Evolutionary conservation across 2,888 invertebrate species (phyloP).

Genomic region (Mechanitis messenoides): DNA sequence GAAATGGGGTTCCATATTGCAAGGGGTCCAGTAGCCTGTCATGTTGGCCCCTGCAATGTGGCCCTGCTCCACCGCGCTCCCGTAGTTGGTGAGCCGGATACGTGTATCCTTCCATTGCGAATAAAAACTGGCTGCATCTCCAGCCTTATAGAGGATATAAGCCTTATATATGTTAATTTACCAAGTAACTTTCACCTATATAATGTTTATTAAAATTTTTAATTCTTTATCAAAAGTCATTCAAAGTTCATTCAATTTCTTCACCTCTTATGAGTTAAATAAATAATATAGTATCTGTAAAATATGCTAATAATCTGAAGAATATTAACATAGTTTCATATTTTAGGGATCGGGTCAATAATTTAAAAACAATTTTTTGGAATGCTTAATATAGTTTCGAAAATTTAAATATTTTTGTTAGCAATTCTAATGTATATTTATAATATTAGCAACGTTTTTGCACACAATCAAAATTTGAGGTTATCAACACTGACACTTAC

Average conservation of each 20-base stretch:
- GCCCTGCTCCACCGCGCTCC: conserved; percentile 57
- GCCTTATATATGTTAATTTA: too few species aligned
- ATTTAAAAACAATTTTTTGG: too few species aligned
- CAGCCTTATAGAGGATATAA: conserved; percentile 44
- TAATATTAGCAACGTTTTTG: too few species aligned
- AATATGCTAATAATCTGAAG: too few species aligned
- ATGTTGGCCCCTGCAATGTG: conserved; percentile 61
- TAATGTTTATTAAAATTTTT: neutral
- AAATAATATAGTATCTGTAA: neutral
- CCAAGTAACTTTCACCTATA: neutral
- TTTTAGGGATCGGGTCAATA: too few species aligned
- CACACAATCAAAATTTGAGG: too few species aligned
- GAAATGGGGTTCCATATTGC: conserved; percentile 59
- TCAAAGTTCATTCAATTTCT: too few species aligned
- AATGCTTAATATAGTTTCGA: too few species aligned
- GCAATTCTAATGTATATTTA: too few species aligned
- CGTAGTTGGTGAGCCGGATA: conserved; percentile 49
- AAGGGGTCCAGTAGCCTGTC: conserved; percentile 61
- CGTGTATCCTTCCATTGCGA: conserved; percentile 60
- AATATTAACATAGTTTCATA: too few species aligned
- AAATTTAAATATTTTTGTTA: too few species aligned
- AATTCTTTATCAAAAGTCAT: neutral
- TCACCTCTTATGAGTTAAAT: too few species aligned
- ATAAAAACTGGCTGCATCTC: conserved; percentile 63
- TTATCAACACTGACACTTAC: conserved; percentile 38